Evolutionary conservation across 2,113 vertebrate species (phyloP).

Genomic region (Sturnus vulgaris): DNA sequence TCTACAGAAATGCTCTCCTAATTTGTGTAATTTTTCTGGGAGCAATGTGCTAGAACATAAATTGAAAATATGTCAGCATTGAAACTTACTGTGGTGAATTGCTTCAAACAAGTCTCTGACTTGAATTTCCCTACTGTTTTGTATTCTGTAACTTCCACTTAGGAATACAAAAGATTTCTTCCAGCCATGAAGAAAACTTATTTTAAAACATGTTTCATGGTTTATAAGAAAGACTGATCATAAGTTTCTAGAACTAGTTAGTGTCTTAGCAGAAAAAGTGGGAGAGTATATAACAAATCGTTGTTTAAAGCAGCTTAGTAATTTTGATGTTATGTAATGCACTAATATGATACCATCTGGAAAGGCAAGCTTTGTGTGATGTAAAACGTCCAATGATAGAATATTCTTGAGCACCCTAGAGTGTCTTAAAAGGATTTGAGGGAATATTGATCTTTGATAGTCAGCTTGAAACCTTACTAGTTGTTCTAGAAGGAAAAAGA

Average conservation of each 20-base stretch:
- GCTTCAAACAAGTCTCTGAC: not conserved
- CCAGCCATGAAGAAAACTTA: not conserved
- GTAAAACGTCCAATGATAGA: not conserved
- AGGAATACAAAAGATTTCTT: not conserved
- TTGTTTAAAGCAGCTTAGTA: not conserved
- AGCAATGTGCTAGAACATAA: not conserved
- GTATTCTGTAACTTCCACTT: not conserved
- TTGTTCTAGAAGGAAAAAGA: not conserved
- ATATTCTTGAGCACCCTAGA: not conserved
- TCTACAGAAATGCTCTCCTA: not conserved
- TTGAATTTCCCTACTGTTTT: not conserved
- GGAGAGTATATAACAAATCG: rapidly evolving
- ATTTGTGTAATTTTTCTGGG: not conserved
- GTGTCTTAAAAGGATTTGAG: not conserved
- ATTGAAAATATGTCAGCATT: not conserved
- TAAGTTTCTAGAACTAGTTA: not conserved
- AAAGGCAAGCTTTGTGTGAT: not conserved
- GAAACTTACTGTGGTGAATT: not conserved
- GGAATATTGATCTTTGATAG: not conserved
- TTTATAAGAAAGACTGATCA: not conserved
- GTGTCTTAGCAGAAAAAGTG: not conserved
- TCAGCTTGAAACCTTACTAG: not conserved
- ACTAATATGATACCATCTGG: not conserved
- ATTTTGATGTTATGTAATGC: not conserved
- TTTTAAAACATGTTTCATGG: not conserved